These are phyloP conservation scores for Paratrypauchen microcephalus DNA, from an alignment of 2,797 vertebrate genomes.

Conservation along the genomic window DNA sequence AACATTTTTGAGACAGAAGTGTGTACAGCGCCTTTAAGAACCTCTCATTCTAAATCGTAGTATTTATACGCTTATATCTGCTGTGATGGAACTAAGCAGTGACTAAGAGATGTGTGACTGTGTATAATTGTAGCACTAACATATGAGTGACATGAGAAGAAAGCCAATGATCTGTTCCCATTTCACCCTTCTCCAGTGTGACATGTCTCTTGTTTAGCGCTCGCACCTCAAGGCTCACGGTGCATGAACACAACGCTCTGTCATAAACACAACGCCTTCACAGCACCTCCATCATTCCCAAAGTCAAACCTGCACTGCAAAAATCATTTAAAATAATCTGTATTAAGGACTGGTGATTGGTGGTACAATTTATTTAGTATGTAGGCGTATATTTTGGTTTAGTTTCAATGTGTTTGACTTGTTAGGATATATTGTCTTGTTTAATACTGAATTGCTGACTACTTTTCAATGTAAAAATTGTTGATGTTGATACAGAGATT, in stretches of 20 bases:
- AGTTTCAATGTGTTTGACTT: not conserved
- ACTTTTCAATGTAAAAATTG: too few species aligned
- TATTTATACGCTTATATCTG: not conserved
- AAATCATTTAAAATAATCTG: not conserved
- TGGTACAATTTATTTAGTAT: not conserved
- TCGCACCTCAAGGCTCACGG: constrained; percentile 35
- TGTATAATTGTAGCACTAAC: constrained; percentile 63
- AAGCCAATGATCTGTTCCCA: constrained; percentile 60
- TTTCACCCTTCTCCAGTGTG: constrained; percentile 66
- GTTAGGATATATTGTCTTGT: not conserved
- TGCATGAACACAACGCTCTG: constrained; percentile 8
- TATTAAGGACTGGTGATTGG: not conserved
- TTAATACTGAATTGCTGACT: too few species aligned
- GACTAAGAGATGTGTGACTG: constrained; percentile 58
- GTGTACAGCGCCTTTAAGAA: not conserved
- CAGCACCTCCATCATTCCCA: constrained; percentile 27
- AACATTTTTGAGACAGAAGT: too few species aligned
- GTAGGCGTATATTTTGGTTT: not conserved
- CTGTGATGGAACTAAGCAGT: not conserved
- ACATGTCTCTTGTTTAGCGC: constrained; percentile 52
- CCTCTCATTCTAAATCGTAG: not conserved
- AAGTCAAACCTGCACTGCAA: constrained; percentile 41
- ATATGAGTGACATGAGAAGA: constrained; percentile 61
- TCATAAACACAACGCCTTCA: constrained; percentile 43
- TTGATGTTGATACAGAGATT: too few species aligned